These are phyloP conservation scores for Stercorarius parasiticus DNA, from an alignment of 2,113 vertebrate genomes.

Conservation along the genomic window DNA sequence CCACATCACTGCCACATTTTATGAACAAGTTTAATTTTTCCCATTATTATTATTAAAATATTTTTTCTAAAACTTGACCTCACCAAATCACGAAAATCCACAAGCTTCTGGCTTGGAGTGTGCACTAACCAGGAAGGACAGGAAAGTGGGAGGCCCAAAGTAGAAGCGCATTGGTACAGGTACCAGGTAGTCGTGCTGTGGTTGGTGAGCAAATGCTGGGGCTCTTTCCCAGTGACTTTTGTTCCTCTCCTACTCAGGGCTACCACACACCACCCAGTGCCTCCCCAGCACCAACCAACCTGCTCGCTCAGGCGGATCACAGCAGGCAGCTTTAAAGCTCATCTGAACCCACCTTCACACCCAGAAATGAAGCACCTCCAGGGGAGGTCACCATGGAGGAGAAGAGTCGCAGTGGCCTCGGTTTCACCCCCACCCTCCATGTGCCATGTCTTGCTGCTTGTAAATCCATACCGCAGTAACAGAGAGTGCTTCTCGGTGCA, in stretches of 20 bases:
- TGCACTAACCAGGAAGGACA: background rate
- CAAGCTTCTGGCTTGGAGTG: background rate
- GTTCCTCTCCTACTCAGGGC: background rate
- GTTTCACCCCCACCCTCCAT: background rate
- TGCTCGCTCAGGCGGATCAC: background rate
- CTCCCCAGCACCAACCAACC: background rate
- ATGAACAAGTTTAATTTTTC: background rate
- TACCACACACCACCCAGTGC: background rate
- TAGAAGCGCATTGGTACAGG: fast-evolving
- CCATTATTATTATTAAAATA: fast-evolving
- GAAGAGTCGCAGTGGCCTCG: background rate
- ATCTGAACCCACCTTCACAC: background rate
- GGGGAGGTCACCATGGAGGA: background rate
- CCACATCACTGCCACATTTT: background rate
- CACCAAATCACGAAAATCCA: background rate
- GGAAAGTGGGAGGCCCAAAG: background rate
- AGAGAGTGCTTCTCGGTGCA: background rate
- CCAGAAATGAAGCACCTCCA: background rate
- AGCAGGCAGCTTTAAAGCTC: background rate
- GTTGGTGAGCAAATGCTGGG: background rate
- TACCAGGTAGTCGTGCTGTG: background rate
- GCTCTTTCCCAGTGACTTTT: background rate
- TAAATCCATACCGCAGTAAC: fast-evolving
- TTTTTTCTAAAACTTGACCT: background rate
- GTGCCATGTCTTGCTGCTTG: background rate